Evolutionary conservation across 1,140 invertebrate species (phyloP), one percentile per base, ranked within the genome.

Genomic region (Helicoverpa armigera): DNA sequence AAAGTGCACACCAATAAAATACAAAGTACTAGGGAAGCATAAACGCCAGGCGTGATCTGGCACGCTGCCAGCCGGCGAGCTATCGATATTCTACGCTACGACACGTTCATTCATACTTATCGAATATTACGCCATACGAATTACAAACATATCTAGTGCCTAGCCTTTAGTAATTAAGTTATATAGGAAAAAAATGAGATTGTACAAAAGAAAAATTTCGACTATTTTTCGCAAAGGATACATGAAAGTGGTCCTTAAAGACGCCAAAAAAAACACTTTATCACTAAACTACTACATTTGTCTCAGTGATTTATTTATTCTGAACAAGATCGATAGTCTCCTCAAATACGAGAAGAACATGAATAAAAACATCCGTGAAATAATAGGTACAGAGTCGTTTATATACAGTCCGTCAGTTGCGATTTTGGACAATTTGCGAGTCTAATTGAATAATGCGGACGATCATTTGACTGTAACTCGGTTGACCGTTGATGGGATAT

Each of bases 391-490:
- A 14, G 29, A 61, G 18, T 18, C 67, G 77, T 80, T 84, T 84
- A 84, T 82, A 23, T 80, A 84, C 73, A 82, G 77, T 80, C 72
- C 72, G 80, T 82, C 83, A 79, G 72, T 72, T 60, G 77, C 73
- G 78, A 79, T 84, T 84, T 84, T 81, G 76, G 80, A 75, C 70
- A 70, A 84, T 82, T 84, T 77, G 73, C 72, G 65, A 80, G 48
- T 35, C 75, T 58, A 79, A 84, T 82, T 82, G 83, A 76, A 84
- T 84, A 84, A 84, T 79, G 53, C 35, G 82, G 12, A 18, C 31
- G 54, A 23, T 61, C 73, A 75, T 61, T 43, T 51, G 73, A 61
- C 43, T 10, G 63, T 18, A 35, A 18, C 35, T n/a, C 31, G 7
- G 16, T 75, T 75, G 73, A 61, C 73, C 54, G 48, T 31, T 70